Evolutionary conservation across 2,888 invertebrate species (phyloP), one percentile per base, ranked within the genome.

Genomic region (Vanessa cardui): DNA sequence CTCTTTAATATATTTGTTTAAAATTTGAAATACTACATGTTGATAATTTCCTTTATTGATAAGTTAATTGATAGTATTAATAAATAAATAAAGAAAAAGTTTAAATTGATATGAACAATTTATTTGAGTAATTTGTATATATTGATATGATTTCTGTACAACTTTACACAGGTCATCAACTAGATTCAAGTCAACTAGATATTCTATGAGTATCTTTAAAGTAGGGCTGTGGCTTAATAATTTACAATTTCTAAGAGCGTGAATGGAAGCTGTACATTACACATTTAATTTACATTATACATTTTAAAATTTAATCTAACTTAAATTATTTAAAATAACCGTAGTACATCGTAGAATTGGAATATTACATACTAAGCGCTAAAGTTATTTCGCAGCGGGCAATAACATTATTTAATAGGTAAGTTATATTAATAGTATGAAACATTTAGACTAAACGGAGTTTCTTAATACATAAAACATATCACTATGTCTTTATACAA

Each of bases 101-200:
- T 66, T 15, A 54, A 50, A 74, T 83, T 86, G 89, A 91, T 92
- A 92, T 89, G 90, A 91, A 91, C 90, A 89, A 87, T 91, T 92
- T 91, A 92, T 90, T 92, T 90, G 87, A 90, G 87, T 89, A 88
- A 87, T 92, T 90, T 89, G 87, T 90, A 89, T 74, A 87, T 85
- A 86, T 86, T 91, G 92, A 92, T 92, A 92, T 92, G 92, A 90
- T 91, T 91, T 92, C 92, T 92, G 91, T 92, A 91, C 92, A 92
- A 82, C 83, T 90, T 89, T 90, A 90, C 88, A 91, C 84, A 86
- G 82, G 84, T 88, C 87, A 86, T 87, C 85, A 89, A 91, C 90
- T 91, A 90, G 90, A 90, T 89, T 88, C 86, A 88, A 87, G 87
- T 89, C 89, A 90, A 90, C 89, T 90, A 90, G 88, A 90, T 83